Percentiles rank a stretch among this genome's conserved stretches.
These are phyloP conservation scores for Cremastobaeus sp. DNA, from an alignment of 2,888 invertebrate genomes.

Conservation along the genomic window DNA sequence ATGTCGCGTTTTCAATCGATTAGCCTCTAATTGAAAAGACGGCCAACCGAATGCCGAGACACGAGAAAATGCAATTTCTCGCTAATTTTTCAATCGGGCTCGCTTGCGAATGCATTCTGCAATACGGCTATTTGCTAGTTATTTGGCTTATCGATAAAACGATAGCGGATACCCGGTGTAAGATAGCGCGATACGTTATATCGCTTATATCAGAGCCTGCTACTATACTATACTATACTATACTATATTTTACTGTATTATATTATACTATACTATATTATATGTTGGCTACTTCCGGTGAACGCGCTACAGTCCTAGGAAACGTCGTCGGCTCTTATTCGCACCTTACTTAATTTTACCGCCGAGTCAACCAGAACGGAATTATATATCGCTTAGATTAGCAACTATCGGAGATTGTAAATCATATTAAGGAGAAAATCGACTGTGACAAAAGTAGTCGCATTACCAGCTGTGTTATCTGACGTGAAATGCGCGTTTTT, in stretches of 20 bases:
- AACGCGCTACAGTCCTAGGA: conserved; percentile 28
- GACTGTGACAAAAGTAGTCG: conserved; percentile 40
- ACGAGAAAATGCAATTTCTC: no score
- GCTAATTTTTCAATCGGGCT: no score
- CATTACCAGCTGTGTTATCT: conserved; percentile 20
- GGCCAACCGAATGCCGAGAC: no score
- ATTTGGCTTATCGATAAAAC: not conserved
- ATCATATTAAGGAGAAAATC: conserved; percentile 41
- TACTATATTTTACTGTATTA: no score
- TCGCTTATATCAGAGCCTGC: no score
- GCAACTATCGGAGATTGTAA: conserved; percentile 36
- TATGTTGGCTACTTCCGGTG: conserved; percentile 42
- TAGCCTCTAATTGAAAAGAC: no score
- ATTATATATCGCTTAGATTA: conserved; percentile 46
- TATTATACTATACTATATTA: no score
- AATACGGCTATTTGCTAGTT: no score
- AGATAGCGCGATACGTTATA: conserved; percentile 22
- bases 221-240: no score
- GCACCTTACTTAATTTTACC: conserved; percentile 37
- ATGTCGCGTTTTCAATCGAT: no score
- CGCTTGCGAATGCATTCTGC: no score
- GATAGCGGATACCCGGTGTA: conserved; percentile 8
- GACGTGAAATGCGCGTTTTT: conserved; percentile 30
- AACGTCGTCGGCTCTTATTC: conserved; percentile 31
- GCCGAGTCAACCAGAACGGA: conserved; percentile 42